Evolutionary conservation across 2,888 invertebrate genomes (phyloP), one percentile per base, ranked within the genome.

Genomic region (Coelopa pilipes): DNA sequence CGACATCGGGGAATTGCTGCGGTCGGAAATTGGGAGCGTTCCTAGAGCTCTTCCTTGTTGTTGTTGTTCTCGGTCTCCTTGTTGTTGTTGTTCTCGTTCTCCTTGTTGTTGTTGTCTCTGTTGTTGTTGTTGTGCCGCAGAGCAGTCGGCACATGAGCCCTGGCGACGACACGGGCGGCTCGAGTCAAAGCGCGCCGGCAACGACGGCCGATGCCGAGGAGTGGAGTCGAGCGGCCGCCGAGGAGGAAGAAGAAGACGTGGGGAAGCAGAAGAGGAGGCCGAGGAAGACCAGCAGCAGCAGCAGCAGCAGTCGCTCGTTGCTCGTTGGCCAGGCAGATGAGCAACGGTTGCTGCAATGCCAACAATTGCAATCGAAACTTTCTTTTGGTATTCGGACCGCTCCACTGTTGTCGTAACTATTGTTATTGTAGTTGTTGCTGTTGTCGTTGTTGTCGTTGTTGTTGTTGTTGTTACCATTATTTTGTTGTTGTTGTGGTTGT

Each of bases 1-100:
- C 50, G 50, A 62, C 71, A 68, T 55, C 63, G 46, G 70, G 55
- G 62, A 67, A 62, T 60, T 12, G 50, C 60, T 74, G 73, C 71
- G 57, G 65, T 69, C 60, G 57, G 69, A 74, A 74, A 74, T 74
- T 65, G 65, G 68, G 65, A 72, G 72, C 71, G 69, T 74, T 69
- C 34, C 34, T 34, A 34, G 2, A 34, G 34, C 34, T 34, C 2
- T 34, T 34, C 2, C 63, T 49, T 12, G 46, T 45, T 13, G 15
- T 34, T 34, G 34, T 34, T 34, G 34, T 34, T 34, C 34, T 67
- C 17, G 10, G 3, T 53, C 5, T 53, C 10, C 5, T 53, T 53
- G n/a, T 59, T 59, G 59, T 19, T 17, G 59, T 59, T 59, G 59
- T 10, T 59, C 12, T n/a, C 45, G 46, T n/a, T n/a, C n/a, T n/a